These are phyloP conservation scores for Festucalex cinctus DNA, from an alignment of 2,113 vertebrate species.

Conservation along the genomic window DNA sequence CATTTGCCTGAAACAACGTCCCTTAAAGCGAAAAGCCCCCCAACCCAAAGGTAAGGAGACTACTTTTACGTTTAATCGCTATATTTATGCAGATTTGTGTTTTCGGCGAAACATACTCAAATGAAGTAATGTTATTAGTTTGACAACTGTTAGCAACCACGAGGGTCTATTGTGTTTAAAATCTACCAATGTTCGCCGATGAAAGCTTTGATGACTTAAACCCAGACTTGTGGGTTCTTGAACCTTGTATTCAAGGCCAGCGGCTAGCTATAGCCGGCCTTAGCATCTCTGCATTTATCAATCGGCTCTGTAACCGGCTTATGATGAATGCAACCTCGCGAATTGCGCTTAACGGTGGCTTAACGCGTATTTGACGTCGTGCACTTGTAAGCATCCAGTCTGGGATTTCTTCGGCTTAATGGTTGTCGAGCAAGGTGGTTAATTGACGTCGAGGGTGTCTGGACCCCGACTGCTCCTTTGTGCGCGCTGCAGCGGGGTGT, in stretches of 20 bases:
- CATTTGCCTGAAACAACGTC: conserved; percentile 73
- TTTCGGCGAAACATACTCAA: not conserved
- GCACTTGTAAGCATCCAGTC: not conserved
- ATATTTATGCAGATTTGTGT: rapidly evolving
- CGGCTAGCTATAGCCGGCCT: not conserved
- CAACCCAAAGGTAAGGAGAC: conserved; percentile 71
- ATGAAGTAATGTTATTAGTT: not conserved
- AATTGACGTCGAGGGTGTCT: conserved; percentile 28
- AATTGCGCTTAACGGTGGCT: not conserved
- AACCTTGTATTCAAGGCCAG: not conserved
- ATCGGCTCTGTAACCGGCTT: conserved; percentile 30
- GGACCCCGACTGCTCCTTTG: conserved; percentile 54
- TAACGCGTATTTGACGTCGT: not conserved
- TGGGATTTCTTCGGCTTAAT: not conserved
- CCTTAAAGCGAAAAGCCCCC: conserved; percentile 73
- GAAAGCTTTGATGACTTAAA: not conserved
- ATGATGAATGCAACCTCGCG: not conserved
- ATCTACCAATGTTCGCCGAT: too few species aligned
- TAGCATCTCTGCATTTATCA: not conserved
- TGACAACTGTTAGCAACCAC: conserved; percentile 21
- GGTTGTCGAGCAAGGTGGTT: not conserved
- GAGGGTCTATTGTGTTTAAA: conserved; percentile 52
- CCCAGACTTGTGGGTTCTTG: not conserved
- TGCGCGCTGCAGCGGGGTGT: conserved; percentile 73
- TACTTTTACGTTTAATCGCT: not conserved